Conservation (phyloP, 2,888 invertebrate species). For the Volucella inflata region DNA sequence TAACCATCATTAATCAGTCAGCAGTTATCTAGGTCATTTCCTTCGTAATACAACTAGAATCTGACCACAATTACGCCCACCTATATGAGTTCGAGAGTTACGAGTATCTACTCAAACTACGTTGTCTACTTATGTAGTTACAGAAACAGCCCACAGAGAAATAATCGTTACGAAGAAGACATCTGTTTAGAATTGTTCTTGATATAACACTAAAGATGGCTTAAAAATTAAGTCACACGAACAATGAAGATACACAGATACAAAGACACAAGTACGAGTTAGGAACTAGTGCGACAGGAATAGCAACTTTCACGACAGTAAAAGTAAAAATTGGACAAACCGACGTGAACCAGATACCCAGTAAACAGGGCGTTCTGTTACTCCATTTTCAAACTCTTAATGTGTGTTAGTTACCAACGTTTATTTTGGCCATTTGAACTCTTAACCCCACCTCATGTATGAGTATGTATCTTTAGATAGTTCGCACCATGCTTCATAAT, state of each 20-base stretch:
- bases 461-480: neutral
- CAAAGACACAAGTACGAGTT: neutral
- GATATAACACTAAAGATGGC: slow-evolving; percentile 27
- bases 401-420: slow-evolving; percentile 14
- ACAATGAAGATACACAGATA: slow-evolving; percentile 8
- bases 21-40: slow-evolving; percentile 46
- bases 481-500: neutral
- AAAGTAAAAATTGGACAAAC: slow-evolving; percentile 38
- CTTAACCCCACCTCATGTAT: slow-evolving; percentile 19
- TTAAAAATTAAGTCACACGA: slow-evolving; percentile 36
- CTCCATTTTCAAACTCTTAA: neutral
- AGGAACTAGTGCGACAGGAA: neutral
- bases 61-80: slow-evolving; percentile 46
- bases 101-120: too few relatives aligned
- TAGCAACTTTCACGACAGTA: slow-evolving; percentile 35
- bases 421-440: slow-evolving; percentile 37
- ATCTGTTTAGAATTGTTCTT: slow-evolving; percentile 32
- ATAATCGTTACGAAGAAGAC: neutral
- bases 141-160: neutral
- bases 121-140: neutral
- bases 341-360: neutral
- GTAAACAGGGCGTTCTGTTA: slow-evolving; percentile 16
- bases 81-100: neutral
- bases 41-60: neutral
- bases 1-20: slow-evolving; percentile 42